These are phyloP conservation scores for Conus ventricosus DNA, from an alignment of 1,140 invertebrate genomes.

Conservation along the genomic window DNA sequence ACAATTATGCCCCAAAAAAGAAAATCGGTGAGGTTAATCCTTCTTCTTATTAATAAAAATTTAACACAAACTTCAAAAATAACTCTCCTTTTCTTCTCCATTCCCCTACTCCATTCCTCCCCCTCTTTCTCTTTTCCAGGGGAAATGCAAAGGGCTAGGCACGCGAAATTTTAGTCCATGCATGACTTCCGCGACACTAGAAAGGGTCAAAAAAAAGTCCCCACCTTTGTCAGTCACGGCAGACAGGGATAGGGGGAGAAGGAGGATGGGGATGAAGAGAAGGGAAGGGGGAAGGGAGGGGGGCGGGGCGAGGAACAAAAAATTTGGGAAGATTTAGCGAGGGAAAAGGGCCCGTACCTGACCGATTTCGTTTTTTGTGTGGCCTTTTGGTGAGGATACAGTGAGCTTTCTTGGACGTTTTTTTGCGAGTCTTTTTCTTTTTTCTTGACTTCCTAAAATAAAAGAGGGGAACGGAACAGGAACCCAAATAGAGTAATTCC, in stretches of 20 bases:
- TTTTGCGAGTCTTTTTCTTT: not conserved
- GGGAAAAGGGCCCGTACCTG: not conserved
- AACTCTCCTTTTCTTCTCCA: too few species aligned
- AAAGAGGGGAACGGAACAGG: too few species aligned
- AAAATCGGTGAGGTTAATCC: too few species aligned
- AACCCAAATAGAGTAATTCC: too few species aligned
- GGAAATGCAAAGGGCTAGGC: too few species aligned
- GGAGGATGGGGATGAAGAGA: not conserved
- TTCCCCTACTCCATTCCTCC: too few species aligned
- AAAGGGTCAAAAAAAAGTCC: not conserved
- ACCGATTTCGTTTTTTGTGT: not conserved
- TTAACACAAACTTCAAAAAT: too few species aligned
- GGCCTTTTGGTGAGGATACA: not conserved
- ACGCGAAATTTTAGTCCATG: not conserved
- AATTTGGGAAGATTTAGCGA: too few species aligned
- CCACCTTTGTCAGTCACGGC: not conserved
- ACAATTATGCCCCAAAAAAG: too few species aligned
- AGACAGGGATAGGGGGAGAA: not conserved
- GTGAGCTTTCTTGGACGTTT: not conserved
- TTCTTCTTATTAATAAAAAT: too few species aligned
- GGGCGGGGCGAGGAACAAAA: not conserved
- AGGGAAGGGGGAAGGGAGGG: not conserved
- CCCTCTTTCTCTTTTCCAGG: too few species aligned
- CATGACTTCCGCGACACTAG: not conserved
- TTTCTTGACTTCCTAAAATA: not conserved